Percentiles rank a stretch among this genome's conserved stretches.
These are phyloP conservation scores for Otolemur crassicaudatus DNA, from an alignment of 2,797 vertebrate genomes.

Conservation along the genomic window DNA sequence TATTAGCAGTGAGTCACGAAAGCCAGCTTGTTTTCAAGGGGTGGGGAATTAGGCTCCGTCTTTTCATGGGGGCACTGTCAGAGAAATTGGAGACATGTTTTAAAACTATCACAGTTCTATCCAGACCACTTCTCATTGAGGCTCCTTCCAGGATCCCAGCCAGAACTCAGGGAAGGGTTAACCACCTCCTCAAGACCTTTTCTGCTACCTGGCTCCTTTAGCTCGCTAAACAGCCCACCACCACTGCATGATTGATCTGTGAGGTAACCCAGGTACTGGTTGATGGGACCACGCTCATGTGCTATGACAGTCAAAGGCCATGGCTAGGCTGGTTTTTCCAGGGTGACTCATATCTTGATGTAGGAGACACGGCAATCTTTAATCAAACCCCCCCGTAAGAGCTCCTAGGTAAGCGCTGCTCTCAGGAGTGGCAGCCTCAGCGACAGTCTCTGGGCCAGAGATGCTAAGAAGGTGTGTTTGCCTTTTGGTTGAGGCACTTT, in stretches of 20 bases:
- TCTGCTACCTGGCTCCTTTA: neutral
- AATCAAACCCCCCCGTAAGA: neutral
- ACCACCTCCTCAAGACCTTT: neutral
- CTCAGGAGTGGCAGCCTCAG: neutral
- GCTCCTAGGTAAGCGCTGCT: neutral
- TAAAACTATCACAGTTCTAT: neutral
- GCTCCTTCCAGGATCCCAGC: neutral
- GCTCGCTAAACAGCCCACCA: neutral
- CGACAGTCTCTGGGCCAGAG: neutral
- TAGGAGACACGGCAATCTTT: neutral
- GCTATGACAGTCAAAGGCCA: neutral
- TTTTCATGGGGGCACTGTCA: neutral
- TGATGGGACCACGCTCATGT: neutral
- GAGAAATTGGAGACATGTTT: slow-evolving; percentile 13
- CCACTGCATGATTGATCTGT: neutral
- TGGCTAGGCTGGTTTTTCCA: neutral
- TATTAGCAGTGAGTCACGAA: slow-evolving; percentile 34
- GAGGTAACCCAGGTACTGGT: neutral
- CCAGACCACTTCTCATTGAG: neutral
- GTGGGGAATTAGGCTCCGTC: neutral
- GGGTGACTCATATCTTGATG: neutral
- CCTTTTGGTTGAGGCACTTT: slow-evolving; percentile 70
- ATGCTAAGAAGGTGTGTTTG: slow-evolving; percentile 68
- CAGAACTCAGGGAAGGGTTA: neutral
- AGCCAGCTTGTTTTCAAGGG: neutral